phyloP scores from a whole-genome alignment of 2,797 vertebrate species.

The Heliangelus exortis region DNA sequence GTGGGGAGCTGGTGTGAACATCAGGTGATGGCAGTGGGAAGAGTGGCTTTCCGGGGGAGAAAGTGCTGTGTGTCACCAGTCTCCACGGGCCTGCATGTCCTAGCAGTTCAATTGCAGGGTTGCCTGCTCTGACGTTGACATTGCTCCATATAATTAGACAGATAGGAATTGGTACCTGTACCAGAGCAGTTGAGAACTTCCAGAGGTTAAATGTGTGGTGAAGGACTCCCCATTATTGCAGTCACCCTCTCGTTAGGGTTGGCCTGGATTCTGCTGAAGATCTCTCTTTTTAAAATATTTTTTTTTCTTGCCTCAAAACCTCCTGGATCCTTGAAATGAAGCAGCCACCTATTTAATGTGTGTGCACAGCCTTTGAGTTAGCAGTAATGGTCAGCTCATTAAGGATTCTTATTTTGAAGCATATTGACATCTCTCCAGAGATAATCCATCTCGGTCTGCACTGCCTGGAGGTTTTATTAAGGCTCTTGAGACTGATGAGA shows the following conservation, averaged over 20 bases:
- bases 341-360: rapidly evolving
- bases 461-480: neutral
- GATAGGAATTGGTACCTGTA: neutral
- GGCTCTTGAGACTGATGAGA: conserved; percentile 21
- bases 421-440: neutral
- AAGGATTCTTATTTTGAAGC: neutral
- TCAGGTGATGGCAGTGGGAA: too few species aligned
- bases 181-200: rapidly evolving
- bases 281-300: too few species aligned
- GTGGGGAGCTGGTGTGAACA: too few species aligned
- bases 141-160: rapidly evolving
- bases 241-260: neutral
- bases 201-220: rapidly evolving
- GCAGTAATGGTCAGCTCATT: neutral
- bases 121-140: rapidly evolving
- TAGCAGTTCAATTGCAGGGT: neutral
- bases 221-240: rapidly evolving
- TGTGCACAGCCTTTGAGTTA: rapidly evolving
- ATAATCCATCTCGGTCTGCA: neutral
- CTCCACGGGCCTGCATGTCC: too few species aligned
- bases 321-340: neutral
- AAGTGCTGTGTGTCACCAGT: too few species aligned
- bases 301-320: neutral
- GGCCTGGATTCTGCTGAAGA: neutral
- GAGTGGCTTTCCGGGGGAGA: too few species aligned